Evolutionary conservation across 2,113 vertebrate genomes (phyloP).

Genomic region (Amia ocellicauda): DNA sequence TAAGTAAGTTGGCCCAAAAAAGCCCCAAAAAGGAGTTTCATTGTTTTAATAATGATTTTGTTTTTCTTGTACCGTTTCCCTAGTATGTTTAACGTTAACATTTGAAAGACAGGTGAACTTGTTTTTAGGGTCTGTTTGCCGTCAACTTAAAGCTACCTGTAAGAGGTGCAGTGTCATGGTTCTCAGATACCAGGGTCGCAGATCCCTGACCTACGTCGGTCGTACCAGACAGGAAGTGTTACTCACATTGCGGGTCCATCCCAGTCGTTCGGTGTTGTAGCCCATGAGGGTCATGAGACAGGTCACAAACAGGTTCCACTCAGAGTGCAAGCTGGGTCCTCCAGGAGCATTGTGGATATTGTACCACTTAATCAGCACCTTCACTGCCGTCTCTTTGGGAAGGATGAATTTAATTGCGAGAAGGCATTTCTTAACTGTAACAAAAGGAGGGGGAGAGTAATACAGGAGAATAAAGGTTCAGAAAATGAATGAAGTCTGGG

Average conservation of each 20-base stretch:
- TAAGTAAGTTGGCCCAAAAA: too few species aligned
- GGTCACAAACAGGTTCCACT: conserved; percentile 93
- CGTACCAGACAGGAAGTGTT: background rate
- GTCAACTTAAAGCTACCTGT: too few species aligned
- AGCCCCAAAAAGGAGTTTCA: too few species aligned
- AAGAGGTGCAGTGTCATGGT: too few species aligned
- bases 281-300: conserved; percentile 97
- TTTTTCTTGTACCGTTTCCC: too few species aligned
- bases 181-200: too few species aligned
- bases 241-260: conserved; percentile 88
- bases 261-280: conserved; percentile 90
- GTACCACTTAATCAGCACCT: conserved; percentile 96
- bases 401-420: conserved; percentile 84
- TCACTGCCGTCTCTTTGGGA: conserved; percentile 88
- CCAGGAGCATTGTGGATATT: conserved; percentile 92
- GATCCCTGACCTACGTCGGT: too few species aligned
- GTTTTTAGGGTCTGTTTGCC: too few species aligned
- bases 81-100: too few species aligned
- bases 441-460: background rate
- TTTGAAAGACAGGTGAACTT: too few species aligned
- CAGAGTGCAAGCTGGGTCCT: conserved; percentile 83
- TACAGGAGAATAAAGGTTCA: conserved; percentile 4
- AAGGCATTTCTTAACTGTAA: conserved; percentile 85
- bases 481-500: background rate
- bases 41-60: too few species aligned